A percentile compares a stretch with the other conserved stretches of the same genome.
These are phyloP conservation scores for Brachionus angularis DNA, from an alignment of 1,140 invertebrate genomes.

Conservation along the genomic window DNA sequence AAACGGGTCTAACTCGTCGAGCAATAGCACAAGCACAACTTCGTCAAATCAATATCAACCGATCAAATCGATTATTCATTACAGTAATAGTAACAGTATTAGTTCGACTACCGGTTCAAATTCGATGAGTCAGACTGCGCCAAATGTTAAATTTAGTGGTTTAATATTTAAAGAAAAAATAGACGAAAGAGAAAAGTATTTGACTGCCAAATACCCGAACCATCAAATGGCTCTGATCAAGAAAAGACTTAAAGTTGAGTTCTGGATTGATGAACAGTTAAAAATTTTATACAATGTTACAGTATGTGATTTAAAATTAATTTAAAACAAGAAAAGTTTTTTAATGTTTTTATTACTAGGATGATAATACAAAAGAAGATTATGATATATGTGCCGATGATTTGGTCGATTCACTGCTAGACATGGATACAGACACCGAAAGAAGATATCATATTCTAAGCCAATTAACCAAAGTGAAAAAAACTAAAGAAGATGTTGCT, in stretches of 20 bases:
- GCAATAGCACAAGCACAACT: too few relatives aligned
- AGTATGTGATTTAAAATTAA: not conserved
- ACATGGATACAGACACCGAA: conserved; percentile 39
- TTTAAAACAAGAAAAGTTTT: not conserved
- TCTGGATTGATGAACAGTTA: conserved; percentile 43
- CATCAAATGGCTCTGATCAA: conserved; percentile 42
- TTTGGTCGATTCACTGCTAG: conserved; percentile 31
- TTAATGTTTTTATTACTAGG: not conserved
- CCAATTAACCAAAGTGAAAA: conserved; percentile 32
- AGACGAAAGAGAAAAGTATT: conserved; percentile 44
- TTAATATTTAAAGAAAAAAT: conserved; percentile 40
- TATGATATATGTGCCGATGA: conserved; percentile 44
- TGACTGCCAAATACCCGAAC: conserved; percentile 44
- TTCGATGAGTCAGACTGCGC: not conserved
- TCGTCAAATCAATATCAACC: conserved; percentile 20
- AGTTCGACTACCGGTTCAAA: not conserved
- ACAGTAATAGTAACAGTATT: conserved; percentile 20
- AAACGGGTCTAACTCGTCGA: too few relatives aligned
- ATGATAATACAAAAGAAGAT: conserved; percentile 40
- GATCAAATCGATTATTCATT: conserved; percentile 21
- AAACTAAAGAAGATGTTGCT: not conserved
- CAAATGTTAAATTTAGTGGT: conserved; percentile 40
- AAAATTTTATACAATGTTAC: conserved; percentile 17
- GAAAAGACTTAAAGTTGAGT: conserved; percentile 35
- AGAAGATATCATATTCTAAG: conserved; percentile 28